Evolutionary conservation across 2,113 vertebrate species (phyloP).

Genomic region (Uria lomvia): DNA sequence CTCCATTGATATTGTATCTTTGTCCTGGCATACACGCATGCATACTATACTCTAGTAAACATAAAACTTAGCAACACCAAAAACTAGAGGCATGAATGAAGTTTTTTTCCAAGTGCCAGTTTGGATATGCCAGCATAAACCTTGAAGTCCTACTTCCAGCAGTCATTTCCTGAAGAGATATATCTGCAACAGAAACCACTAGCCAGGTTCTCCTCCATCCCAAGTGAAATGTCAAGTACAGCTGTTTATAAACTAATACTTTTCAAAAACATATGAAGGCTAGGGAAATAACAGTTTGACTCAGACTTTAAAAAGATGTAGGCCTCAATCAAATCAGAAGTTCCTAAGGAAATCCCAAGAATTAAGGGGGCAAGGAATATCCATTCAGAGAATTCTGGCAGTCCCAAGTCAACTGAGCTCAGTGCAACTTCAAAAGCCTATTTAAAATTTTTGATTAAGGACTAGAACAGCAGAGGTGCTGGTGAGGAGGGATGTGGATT

Average conservation of each 20-base stretch:
- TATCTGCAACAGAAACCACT: not conserved
- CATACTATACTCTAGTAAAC: not conserved
- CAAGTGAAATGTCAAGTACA: not conserved
- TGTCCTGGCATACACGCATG: not conserved
- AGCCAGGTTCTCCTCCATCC: not conserved
- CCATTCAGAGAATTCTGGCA: not conserved
- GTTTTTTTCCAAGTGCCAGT: not conserved
- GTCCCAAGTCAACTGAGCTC: not conserved
- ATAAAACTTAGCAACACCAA: not conserved
- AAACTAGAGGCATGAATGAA: not conserved
- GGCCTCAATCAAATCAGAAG: not conserved
- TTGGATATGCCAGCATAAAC: not conserved
- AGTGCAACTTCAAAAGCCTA: not conserved
- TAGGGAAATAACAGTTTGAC: not conserved
- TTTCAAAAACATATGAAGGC: not conserved
- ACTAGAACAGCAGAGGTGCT: not conserved
- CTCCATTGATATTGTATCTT: not conserved
- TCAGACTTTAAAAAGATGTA: not conserved
- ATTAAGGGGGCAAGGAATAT: not conserved
- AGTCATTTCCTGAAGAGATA: not conserved
- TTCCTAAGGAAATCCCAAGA: not conserved
- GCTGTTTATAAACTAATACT: not conserved
- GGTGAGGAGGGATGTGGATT: not conserved
- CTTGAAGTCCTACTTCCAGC: not conserved
- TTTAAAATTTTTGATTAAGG: not conserved